Base-by-base conservation (phyloP, 2,888 invertebrate species). In the Corythucha ciliata region DNA sequence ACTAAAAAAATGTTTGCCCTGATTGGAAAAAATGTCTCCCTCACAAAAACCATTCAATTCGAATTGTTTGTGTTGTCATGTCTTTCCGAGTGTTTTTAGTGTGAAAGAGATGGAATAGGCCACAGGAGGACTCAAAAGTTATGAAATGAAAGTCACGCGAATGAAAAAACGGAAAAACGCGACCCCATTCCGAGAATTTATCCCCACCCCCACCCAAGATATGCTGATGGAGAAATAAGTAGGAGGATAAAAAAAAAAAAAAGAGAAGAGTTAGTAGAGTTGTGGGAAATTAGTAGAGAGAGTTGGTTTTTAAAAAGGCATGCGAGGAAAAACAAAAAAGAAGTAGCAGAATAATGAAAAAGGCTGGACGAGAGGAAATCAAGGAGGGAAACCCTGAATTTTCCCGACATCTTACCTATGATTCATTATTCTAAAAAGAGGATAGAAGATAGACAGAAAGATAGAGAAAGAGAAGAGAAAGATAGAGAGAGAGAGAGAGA, bases 231-330 rank as follows among this genome's bases (percentile, higher is more conserved):
- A 29, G 29, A 29, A 29, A 29, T 8, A 33, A 50, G 44, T 22
- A 42, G 42, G 44, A 36, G 41, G 41, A 50, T 26, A 25, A 34
- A 50, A 12, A 22, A 32, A 41, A 49, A 24, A 41, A 49, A 33
- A 42, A 32, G 44, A 49, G 33, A 42, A 16, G 34, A 44, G 50
- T 50, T 50, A 50, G 42, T 50, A 50, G 50, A 50, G 50, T 50
- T 50, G n/a, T 50, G 50, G 50, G 50, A 44, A 50, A 44, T 50
- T 50, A 50, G 50, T 50, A 44, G 50, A 48, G 32, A n/a, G n/a
- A n/a, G n/a, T n/a, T n/a, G n/a, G n/a, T n/a, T n/a, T n/a, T 48
- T 39, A 48, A 36, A 8, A 29, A 48, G 29, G 48, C 48, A 48
- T 48, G 48, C 48, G 40, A 29, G 29, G n/a, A 29, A 40, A 48